A percentile compares a stretch with the other conserved stretches of the same genome.
These are phyloP conservation scores for Diplogasteroides magnus DNA, from an alignment of 1,140 invertebrate genomes.

Conservation along the genomic window DNA sequence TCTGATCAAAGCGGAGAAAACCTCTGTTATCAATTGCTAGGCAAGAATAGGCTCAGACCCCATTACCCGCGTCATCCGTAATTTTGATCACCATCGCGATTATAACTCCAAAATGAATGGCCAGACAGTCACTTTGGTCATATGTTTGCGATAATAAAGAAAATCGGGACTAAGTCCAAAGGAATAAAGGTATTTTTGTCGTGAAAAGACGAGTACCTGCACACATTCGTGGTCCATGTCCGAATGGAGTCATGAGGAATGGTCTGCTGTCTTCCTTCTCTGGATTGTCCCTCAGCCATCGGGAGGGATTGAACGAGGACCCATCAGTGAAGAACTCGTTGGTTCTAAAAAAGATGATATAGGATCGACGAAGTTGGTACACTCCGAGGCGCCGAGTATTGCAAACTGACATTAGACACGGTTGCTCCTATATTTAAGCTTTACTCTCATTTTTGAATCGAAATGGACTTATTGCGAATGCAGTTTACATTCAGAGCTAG, in stretches of 20 bases:
- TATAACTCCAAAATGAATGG: too few relatives aligned
- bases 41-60: background rate
- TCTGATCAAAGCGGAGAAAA: too few relatives aligned
- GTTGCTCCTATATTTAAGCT: background rate
- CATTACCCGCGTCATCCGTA: background rate
- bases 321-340: conserved; percentile 71
- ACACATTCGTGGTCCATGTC: conserved; percentile 68
- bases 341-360: conserved; percentile 61
- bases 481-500: too few relatives aligned
- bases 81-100: too few relatives aligned
- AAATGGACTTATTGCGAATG: background rate
- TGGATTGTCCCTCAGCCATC: conserved; percentile 66
- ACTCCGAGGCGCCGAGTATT: background rate
- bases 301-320: conserved; percentile 71
- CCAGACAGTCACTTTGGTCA: too few relatives aligned
- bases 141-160: too few relatives aligned
- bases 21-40: background rate
- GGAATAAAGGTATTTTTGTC: background rate
- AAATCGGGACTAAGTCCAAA: too few relatives aligned
- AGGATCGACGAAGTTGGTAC: background rate
- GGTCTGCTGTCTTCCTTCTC: conserved; percentile 58
- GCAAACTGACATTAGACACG: background rate
- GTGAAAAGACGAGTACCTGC: conserved; percentile 55
- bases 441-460: background rate
- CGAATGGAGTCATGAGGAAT: conserved; percentile 77